Evolutionary conservation across 2,888 invertebrate genomes (phyloP), one percentile per base, ranked within the genome.

Genomic region (Xanthorhoe spadicearia): DNA sequence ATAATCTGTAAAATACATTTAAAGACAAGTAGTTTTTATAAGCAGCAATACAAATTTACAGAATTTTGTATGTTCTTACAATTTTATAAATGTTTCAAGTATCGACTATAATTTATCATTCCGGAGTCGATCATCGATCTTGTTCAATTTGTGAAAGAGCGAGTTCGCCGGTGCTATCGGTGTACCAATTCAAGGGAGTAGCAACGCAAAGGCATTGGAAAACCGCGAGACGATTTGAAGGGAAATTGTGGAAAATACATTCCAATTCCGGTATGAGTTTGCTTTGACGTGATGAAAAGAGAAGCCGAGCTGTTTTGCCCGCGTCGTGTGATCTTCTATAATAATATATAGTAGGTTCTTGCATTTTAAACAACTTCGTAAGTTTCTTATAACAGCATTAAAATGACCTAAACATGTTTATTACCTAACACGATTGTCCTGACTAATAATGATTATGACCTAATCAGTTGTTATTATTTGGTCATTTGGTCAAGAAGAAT

Each of bases 71-170:
- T 4, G 32, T 32, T 32, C 7, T 32, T 32, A 32, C 8, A 32
- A 23, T 23, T 23, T 23, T 23, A 23, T 23, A 32, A 32, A 32
- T 5, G 32, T 32, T 43, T 43, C 13, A 3, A 13, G 38, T 32
- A 43, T 43, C 38, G 10, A 43, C 13, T 13, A 3, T 43, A 43
- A 13, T 69, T 67, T 66, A 68, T 71, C 64, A 52, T 62, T 58
- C 58, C 15, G 55, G 61, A 64, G 65, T 65, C 60, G 69, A 65
- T 62, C 70, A 71, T 74, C 73, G 62, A 71, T 77, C 71, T 73
- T 70, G 72, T 67, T 70, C 73, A 75, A 75, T 75, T 75, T 76
- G 70, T 64, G 68, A 69, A 67, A 74, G 70, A 67, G 72, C 71
- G 68, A 71, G 75, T 74, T 71, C 66, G 61, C 53, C 62, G 59